These are phyloP conservation scores for Lasioglossum albipes DNA, from an alignment of 1,140 invertebrate species.

Conservation along the genomic window DNA sequence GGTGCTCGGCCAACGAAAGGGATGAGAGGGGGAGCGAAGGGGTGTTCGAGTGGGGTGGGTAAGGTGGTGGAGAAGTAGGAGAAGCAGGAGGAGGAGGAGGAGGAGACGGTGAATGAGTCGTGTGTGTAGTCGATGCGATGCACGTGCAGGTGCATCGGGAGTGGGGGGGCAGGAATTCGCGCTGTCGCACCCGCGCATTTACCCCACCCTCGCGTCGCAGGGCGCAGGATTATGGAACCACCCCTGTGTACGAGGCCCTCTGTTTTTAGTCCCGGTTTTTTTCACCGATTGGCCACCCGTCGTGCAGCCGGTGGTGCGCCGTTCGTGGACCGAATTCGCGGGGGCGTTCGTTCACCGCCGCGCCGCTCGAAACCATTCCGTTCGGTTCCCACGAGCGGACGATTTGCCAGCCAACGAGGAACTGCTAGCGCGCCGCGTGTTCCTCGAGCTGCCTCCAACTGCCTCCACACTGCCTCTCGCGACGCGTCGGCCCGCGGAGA, in stretches of 20 bases:
- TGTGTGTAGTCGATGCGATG: conserved; percentile 57
- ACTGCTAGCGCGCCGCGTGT: not conserved
- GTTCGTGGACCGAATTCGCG: conserved; percentile 64
- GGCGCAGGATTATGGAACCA: conserved; percentile 72
- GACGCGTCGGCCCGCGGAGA: not conserved
- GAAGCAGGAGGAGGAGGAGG: not conserved
- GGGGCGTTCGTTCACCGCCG: conserved; percentile 57
- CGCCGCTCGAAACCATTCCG: conserved; percentile 41
- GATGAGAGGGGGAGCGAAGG: not conserved
- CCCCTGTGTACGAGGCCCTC: conserved; percentile 65
- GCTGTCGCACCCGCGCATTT: conserved; percentile 68
- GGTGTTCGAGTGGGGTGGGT: not conserved
- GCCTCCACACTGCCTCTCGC: not conserved
- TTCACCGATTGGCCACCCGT: conserved; percentile 67
- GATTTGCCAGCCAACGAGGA: conserved; percentile 37
- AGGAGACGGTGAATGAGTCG: conserved; percentile 38
- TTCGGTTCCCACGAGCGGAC: conserved; percentile 32
- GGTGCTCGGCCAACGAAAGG: not conserved
- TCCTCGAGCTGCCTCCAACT: conserved; percentile 3
- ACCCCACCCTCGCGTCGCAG: conserved; percentile 60
- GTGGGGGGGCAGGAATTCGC: conserved; percentile 65
- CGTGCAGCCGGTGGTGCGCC: conserved; percentile 55
- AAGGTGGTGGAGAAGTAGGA: not conserved
- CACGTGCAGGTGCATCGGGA: conserved; percentile 66
- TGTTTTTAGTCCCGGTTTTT: conserved; percentile 67